Base-by-base conservation (phyloP, 2,888 invertebrate genomes). In the Eristalis pertinax region DNA sequence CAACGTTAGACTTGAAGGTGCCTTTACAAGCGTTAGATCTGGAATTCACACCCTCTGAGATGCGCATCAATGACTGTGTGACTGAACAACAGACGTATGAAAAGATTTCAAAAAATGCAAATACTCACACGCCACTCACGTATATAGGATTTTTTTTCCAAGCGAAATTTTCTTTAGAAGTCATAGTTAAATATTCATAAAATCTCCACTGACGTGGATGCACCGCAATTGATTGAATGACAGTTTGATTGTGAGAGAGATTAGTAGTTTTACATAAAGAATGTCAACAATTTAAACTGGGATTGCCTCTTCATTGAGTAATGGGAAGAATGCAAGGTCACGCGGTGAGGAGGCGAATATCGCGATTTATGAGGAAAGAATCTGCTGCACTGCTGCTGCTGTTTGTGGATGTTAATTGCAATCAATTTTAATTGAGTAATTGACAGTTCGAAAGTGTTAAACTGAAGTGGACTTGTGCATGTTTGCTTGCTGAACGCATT, bases 221-320 rank as follows among this genome's bases (percentile, higher is more conserved):
- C 72, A 58, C 73, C 72, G 65, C 72, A 65, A 32, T 50, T 85
- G 85, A 85, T 81, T 85, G 85, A 85, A 38, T 85, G 81, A 81
- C 81, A 81, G 58, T 81, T 85, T 74, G 72, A 81, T 73, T 73
- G 85, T 64, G 63, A 60, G 64, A 58, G 19, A 77, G 58, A 81
- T 76, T 82, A 56, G 63, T 60, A 76, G 76, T 72, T 81, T 32
- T 41, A 85, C 77, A 69, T 24, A 35, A 85, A 69, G 81, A 85
- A 85, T 85, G 77, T 77, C 77, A 85, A 82, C 81, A 81, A 85
- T 85, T 85, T 77, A 81, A 77, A 69, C 68, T 85, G 81, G 85
- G 85, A 81, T 85, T 81, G 85, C 81, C 85, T 72, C 3, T 56
- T 73, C 73, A 81, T 74, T 77, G 50, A 81, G 64, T 77, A 81